These are phyloP conservation scores for Natator depressus DNA, from an alignment of 2,113 vertebrate genomes.

Conservation along the genomic window DNA sequence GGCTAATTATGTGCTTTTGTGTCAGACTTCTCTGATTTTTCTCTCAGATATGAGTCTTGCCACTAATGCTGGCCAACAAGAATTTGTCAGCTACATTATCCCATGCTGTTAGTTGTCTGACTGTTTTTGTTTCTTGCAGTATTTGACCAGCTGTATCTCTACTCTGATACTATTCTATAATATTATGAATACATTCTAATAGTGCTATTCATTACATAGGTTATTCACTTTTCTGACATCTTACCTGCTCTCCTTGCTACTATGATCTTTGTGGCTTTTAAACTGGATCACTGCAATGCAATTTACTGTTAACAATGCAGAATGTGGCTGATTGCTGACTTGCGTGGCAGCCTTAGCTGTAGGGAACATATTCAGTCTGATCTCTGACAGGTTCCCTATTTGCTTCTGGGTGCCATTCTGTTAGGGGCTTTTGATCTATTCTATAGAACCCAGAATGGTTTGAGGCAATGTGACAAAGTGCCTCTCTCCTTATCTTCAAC, in stretches of 20 bases:
- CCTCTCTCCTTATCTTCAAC: not conserved
- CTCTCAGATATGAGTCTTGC: not conserved
- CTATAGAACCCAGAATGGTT: not conserved
- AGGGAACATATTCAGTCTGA: not conserved
- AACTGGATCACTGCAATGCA: not conserved
- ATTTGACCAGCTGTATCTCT: not conserved
- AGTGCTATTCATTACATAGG: not conserved
- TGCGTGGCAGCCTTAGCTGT: not conserved
- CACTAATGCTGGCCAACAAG: not conserved
- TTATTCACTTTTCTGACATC: not conserved
- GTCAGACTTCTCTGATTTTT: not conserved
- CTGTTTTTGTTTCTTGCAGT: not conserved
- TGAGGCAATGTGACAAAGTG: not conserved
- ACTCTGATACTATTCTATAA: not conserved
- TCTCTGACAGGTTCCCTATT: not conserved
- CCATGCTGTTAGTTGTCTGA: not conserved
- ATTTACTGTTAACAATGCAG: not conserved
- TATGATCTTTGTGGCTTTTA: not conserved
- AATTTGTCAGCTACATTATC: not conserved
- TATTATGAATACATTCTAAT: not conserved
- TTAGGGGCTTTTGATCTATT: not conserved
- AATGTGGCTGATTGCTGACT: not conserved
- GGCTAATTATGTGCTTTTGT: not conserved
- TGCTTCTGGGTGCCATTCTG: not conserved
- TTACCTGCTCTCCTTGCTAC: not conserved